phyloP scores from a whole-genome alignment of 2,888 invertebrate genomes.

The Trichopria drosophilae region DNA sequence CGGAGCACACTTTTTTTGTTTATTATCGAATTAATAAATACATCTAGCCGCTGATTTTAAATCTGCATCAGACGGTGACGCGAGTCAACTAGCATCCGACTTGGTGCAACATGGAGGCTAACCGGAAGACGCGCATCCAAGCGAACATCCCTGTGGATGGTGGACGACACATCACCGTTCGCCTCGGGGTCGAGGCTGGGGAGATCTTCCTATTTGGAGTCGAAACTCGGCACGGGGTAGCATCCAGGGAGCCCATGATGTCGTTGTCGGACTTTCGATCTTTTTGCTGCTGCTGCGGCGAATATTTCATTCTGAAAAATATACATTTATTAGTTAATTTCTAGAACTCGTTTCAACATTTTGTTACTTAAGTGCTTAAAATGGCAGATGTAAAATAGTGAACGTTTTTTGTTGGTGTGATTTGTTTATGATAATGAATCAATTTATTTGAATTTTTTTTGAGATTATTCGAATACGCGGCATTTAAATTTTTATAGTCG shows the following conservation, averaged over 20 bases:
- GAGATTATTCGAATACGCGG: too few species aligned
- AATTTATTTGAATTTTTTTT: too few species aligned
- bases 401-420: too few species aligned
- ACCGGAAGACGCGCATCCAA: slow-evolving; percentile 56
- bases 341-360: too few species aligned
- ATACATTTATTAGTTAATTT: not conserved
- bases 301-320: slow-evolving; percentile 53
- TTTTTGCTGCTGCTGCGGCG: slow-evolving; percentile 54
- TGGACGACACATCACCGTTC: slow-evolving; percentile 40
- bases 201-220: slow-evolving; percentile 39
- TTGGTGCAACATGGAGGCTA: slow-evolving; percentile 53
- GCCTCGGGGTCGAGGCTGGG: slow-evolving; percentile 37
- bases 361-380: too few species aligned
- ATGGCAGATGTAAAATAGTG: too few species aligned
- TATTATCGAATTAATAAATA: too few species aligned
- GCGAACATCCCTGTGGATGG: slow-evolving; percentile 53
- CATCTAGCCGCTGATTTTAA: too few species aligned
- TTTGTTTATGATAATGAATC: too few species aligned
- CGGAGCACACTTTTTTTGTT: too few species aligned
- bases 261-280: slow-evolving; percentile 55
- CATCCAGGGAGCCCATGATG: slow-evolving; percentile 46
- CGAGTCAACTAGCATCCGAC: slow-evolving; percentile 50
- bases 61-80: too few species aligned
- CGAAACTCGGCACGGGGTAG: slow-evolving; percentile 45
- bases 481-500: too few species aligned